These are phyloP conservation scores for Phasianus colchicus DNA, from an alignment of 2,113 vertebrate genomes.

Conservation along the genomic window DNA sequence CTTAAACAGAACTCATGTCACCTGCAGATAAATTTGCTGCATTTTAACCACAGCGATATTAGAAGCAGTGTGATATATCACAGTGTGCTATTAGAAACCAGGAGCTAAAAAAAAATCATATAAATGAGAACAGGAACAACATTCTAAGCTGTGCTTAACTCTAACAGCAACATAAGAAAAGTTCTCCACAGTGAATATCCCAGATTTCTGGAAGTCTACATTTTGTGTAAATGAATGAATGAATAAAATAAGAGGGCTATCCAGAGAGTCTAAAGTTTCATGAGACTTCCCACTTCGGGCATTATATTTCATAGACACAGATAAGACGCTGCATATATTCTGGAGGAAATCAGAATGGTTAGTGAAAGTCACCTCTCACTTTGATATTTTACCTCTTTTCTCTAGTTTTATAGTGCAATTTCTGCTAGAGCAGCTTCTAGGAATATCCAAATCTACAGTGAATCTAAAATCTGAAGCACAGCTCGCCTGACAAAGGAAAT, in stretches of 20 bases:
- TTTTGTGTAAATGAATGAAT: slow-evolving; percentile 6
- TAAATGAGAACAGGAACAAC: neutral
- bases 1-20: neutral
- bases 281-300: slow-evolving; percentile 24
- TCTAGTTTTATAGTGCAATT: slow-evolving; percentile 15
- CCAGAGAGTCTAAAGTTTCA: neutral
- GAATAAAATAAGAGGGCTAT: neutral
- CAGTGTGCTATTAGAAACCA: neutral
- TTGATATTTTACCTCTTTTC: neutral
- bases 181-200: neutral
- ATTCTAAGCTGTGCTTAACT: neutral
- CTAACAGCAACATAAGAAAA: neutral
- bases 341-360: slow-evolving; percentile 38
- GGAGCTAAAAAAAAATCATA: neutral
- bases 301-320: slow-evolving; percentile 29
- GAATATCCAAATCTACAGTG: neutral
- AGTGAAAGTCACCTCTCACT: neutral
- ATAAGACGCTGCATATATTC: neutral
- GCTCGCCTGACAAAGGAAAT: neutral
- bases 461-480: neutral
- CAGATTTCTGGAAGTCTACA: neutral
- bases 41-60: neutral
- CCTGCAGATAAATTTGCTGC: neutral
- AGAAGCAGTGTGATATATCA: neutral
- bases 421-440: neutral